Conservation (phyloP, 2,888 invertebrate species). For the Melanostoma scalare region DNA sequence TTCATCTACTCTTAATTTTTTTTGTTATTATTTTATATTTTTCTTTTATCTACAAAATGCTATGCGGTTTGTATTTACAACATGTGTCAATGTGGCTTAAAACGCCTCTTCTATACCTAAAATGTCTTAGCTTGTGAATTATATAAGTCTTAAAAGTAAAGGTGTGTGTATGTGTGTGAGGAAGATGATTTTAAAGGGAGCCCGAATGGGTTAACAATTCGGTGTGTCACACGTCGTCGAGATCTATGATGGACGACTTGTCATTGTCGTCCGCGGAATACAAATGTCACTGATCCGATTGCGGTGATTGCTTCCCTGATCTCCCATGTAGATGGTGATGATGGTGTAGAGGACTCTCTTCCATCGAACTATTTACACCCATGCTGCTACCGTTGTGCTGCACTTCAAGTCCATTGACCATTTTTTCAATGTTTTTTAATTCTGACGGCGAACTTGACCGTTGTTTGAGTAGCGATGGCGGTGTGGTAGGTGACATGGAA, state of each 20-base stretch:
- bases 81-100: conserved; percentile 43
- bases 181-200: conserved; percentile 35
- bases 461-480: conserved; percentile 81
- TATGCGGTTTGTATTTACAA: conserved; percentile 68
- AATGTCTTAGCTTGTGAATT: conserved; percentile 54
- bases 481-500: conserved; percentile 83
- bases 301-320: conserved; percentile 75
- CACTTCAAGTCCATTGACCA: conserved; percentile 97
- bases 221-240: conserved; percentile 82
- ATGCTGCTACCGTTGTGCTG: conserved; percentile 84
- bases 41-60: conserved; percentile 70
- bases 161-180: conserved; percentile 30
- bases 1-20: conserved; percentile 24
- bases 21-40: neutral
- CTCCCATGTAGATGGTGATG: conserved; percentile 75
- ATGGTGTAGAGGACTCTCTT: conserved; percentile 71
- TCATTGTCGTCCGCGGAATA: conserved; percentile 78
- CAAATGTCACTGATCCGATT: conserved; percentile 82
- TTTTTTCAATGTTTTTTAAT: conserved; percentile 97
- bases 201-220: conserved; percentile 59
- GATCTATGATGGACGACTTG: conserved; percentile 81
- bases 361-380: conserved; percentile 62
- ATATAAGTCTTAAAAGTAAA: conserved; percentile 62
- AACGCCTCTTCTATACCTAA: conserved; percentile 40
- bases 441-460: conserved; percentile 85